Base-by-base conservation (phyloP, 2,797 vertebrate species). In the Phataginus tetradactyla region DNA sequence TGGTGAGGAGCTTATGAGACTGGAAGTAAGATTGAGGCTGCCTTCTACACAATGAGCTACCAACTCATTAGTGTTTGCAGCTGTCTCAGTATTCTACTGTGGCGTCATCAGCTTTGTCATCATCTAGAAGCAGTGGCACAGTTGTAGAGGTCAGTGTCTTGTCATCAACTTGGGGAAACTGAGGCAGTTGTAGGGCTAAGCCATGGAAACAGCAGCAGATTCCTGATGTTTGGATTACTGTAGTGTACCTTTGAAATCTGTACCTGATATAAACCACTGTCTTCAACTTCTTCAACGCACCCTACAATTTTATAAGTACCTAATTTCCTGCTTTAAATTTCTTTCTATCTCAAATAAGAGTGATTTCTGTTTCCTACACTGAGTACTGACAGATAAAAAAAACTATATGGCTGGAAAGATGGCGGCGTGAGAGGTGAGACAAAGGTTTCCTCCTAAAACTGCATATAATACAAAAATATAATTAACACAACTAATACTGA, bases 271-370 rank as follows among this genome's bases (percentile, higher is more conserved):
- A 39, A 59, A 55, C 20, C 15, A 4, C 49, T 51, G 49, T 53
- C 68, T 92, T 83, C 74, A 63, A 6, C 34, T 86, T 17, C 37
- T 12, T 32, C 37, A 91, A 69, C 20, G 12, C 55, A 59, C 79
- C 66, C 61, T 86, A 10, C n/a, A 63, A 61, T 53, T 91, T 75
- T 39, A 84, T 97, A 63, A 96, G 91, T 97, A 93, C 59, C 23
- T 14, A 21, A 34, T 80, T 61, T 88, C 32, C 42, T 68, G 29
- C n/a, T 81, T 96, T 69, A 78, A 68, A 86, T 79, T 15, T n/a
- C n/a, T 96, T 80, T 74, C 78, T 86, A 6, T 49, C 51, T 91
- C 68, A 94, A 79, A 8, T 64, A 53, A 23, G 23, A 92, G 32
- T 68, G 42, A 72, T 92, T 88, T 86, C 55, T 91, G 32, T 84